These are phyloP conservation scores for Ptychobarbus kaznakovi DNA, from an alignment of 2,797 vertebrate species.

Conservation along the genomic window DNA sequence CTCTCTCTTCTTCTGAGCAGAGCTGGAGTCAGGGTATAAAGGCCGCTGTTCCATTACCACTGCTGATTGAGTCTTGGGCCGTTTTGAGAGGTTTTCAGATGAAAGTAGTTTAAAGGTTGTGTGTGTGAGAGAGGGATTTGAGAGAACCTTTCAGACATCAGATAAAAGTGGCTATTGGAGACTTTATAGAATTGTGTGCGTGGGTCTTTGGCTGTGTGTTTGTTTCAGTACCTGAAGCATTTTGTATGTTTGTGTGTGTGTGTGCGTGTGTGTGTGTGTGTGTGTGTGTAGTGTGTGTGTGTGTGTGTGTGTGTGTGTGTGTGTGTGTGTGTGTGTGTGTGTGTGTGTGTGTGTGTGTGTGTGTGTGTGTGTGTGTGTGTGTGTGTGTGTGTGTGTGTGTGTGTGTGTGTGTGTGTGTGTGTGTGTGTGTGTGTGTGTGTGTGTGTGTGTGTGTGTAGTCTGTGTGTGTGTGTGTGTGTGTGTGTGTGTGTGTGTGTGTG, in stretches of 20 bases:
- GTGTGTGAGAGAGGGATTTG: conserved; percentile 60
- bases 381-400: not conserved
- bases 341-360: not conserved
- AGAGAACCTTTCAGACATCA: conserved; percentile 27
- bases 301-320: not conserved
- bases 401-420: too few species aligned
- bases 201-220: not conserved
- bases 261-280: not conserved
- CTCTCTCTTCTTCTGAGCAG: conserved; percentile 28
- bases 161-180: conserved; percentile 47
- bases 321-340: too few species aligned
- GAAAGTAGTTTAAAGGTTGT: conserved; percentile 71
- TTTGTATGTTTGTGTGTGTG: not conserved
- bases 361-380: not conserved
- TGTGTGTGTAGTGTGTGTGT: not conserved
- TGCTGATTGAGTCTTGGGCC: conserved; percentile 67
- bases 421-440: too few species aligned
- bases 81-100: conserved; percentile 57
- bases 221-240: not conserved
- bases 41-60: conserved; percentile 64
- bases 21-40: conserved; percentile 54
- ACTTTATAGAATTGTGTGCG: conserved; percentile 2
- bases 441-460: too few species aligned
- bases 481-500: too few species aligned
- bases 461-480: too few species aligned